phyloP scores from a whole-genome alignment of 2,113 vertebrate species.

The Apodemus sylvaticus region DNA sequence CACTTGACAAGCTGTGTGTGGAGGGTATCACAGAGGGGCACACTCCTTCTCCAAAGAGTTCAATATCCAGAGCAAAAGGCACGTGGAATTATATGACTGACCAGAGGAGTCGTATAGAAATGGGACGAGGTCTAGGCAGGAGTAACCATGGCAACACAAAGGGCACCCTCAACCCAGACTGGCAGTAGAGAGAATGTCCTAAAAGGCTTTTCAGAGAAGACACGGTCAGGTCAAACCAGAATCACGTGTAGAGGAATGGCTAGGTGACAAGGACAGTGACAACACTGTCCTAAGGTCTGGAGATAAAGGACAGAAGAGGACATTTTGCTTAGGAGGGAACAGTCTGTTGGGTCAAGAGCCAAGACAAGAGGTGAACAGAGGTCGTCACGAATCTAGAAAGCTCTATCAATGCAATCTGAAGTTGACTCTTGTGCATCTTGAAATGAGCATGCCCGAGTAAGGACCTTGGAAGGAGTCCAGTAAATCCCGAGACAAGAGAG shows the following conservation, averaged over 20 bases:
- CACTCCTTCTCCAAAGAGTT: no score
- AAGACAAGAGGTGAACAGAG: neutral
- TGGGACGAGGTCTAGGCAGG: no score
- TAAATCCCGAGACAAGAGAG: neutral
- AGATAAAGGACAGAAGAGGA: neutral
- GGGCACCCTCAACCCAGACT: no score
- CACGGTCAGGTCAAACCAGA: neutral
- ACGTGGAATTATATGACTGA: no score
- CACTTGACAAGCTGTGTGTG: no score
- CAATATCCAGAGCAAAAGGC: no score
- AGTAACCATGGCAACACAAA: no score
- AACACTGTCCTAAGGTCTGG: neutral
- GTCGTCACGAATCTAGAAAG: neutral
- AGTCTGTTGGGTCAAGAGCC: neutral
- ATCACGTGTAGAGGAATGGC: neutral
- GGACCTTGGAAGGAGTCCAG: neutral
- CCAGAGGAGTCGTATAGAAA: no score
- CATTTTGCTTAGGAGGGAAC: neutral
- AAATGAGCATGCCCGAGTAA: neutral
- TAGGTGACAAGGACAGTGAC: neutral
- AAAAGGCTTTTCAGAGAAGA: no score
- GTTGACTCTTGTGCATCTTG: slow-evolving; percentile 33
- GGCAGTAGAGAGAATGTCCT: no score
- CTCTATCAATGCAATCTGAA: neutral
- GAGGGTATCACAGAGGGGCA: no score